Evolutionary conservation across 2,113 vertebrate species (phyloP).

Genomic region (Nerophis ophidion): DNA sequence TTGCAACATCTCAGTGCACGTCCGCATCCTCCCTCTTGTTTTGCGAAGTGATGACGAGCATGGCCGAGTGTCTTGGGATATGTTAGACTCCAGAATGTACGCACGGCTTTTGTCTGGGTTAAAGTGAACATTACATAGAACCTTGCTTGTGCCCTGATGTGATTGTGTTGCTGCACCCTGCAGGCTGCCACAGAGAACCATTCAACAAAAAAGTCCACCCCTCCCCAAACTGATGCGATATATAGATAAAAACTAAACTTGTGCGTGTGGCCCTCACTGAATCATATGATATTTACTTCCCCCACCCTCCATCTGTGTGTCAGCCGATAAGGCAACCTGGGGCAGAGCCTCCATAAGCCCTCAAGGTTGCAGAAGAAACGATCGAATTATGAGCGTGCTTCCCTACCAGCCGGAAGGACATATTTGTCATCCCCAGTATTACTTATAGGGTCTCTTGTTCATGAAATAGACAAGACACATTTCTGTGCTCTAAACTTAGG

Average conservation of each 20-base stretch:
- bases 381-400: conserved; percentile 16
- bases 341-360: neutral
- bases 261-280: conserved; percentile 15
- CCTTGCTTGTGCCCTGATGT: conserved; percentile 4
- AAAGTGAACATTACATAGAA: neutral
- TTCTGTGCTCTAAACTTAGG: too few species aligned
- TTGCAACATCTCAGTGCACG: conserved; percentile 20
- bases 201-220: conserved; percentile 36
- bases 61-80: conserved; percentile 1
- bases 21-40: conserved; percentile 23
- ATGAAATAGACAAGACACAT: too few species aligned
- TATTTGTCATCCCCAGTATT: neutral
- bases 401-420: conserved; percentile 5
- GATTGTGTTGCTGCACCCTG: conserved; percentile 40
- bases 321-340: conserved; percentile 12
- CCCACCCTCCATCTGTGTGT: conserved; percentile 12
- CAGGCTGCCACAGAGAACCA: conserved; percentile 51
- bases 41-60: conserved; percentile 10
- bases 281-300: conserved; percentile 46
- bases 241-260: conserved; percentile 48
- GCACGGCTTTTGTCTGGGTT: neutral
- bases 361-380: conserved; percentile 12
- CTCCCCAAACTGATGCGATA: conserved; percentile 47
- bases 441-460: neutral
- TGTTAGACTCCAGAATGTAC: conserved; percentile 10